A percentile compares a stretch with the other conserved stretches of the same genome.
Evolutionary conservation across 2,888 invertebrate genomes (phyloP).

Genomic region (Halocaridina rubra): DNA sequence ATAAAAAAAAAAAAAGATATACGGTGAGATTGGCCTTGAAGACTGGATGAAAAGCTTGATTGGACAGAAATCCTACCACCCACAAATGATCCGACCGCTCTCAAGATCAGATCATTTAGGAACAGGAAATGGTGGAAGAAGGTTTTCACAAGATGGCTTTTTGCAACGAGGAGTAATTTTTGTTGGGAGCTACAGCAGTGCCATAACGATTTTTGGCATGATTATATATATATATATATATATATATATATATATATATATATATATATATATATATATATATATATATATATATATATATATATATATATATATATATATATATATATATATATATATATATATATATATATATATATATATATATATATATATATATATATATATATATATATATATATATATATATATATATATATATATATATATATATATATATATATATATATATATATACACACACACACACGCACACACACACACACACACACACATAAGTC

Average conservation of each 20-base stretch:
- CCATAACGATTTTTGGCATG: background rate
- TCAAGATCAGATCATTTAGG: background rate
- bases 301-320: background rate
- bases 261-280: slow-evolving; percentile 12
- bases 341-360: background rate
- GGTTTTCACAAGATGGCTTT: background rate
- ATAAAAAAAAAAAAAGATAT: background rate
- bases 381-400: slow-evolving; percentile 4
- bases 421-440: background rate
- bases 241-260: slow-evolving; percentile 16
- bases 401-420: background rate
- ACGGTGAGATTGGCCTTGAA: background rate
- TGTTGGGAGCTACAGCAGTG: background rate
- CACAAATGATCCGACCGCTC: no score
- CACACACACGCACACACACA: background rate
- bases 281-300: background rate
- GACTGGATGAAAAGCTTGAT: background rate
- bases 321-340: slow-evolving; percentile 3
- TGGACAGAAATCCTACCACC: background rate
- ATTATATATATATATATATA: background rate
- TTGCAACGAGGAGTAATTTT: background rate
- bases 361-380: background rate
- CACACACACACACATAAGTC: background rate
- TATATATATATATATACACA: background rate
- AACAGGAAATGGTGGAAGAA: background rate